Percentiles rank a stretch among this genome's conserved stretches.
These are phyloP conservation scores for Micrasema longulum DNA, from an alignment of 1,140 invertebrate genomes.

Conservation along the genomic window DNA sequence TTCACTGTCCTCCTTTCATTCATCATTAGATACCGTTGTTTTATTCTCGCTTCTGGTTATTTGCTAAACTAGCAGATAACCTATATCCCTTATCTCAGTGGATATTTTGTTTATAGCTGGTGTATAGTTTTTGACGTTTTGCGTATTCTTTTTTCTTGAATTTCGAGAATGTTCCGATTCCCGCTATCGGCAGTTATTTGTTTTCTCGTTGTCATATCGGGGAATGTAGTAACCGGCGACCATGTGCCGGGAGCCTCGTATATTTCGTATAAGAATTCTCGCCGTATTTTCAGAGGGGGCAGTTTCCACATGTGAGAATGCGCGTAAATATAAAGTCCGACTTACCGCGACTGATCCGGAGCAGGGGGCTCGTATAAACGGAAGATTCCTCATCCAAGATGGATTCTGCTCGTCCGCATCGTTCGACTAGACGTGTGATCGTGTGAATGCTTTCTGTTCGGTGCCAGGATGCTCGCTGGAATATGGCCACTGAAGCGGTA, in stretches of 20 bases:
- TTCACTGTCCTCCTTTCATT: no score
- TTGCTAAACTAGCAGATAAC: no score
- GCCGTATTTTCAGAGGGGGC: slow-evolving; percentile 6
- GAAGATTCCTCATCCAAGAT: not conserved
- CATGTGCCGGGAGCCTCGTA: slow-evolving; percentile 2
- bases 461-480: not conserved
- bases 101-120: no score
- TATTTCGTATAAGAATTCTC: not conserved
- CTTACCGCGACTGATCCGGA: not conserved
- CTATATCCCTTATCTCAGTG: no score
- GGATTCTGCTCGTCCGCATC: not conserved
- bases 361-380: not conserved
- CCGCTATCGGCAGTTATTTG: no score
- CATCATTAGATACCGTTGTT: no score
- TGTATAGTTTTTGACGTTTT: no score
- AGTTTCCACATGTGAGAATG: slow-evolving; percentile 14
- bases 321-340: slow-evolving; percentile 20
- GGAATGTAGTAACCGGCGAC: no score
- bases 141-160: no score
- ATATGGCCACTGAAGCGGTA: slow-evolving; percentile 14
- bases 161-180: no score
- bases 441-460: not conserved
- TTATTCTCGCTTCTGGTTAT: no score
- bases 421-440: not conserved
- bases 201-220: no score